Conservation (phyloP, 2,888 invertebrate genomes). For the Diarsia rubi region DNA sequence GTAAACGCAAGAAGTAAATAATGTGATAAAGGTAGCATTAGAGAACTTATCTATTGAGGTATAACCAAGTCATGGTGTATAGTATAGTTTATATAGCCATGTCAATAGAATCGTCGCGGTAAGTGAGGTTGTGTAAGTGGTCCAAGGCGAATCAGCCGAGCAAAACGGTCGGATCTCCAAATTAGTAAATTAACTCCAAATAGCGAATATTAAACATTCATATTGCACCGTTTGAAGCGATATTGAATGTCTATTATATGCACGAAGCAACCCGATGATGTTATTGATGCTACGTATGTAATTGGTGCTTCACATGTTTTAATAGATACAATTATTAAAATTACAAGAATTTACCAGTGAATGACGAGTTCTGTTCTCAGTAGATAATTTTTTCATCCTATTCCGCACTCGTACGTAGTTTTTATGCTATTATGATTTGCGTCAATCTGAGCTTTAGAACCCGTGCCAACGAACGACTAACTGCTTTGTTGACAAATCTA, state of each 20-base stretch:
- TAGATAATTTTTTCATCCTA: not conserved
- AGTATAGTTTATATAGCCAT: constrained; percentile 40
- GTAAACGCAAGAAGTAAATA: constrained; percentile 24
- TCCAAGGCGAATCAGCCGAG: constrained; percentile 81
- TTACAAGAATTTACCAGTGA: not conserved
- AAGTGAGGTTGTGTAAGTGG: constrained; percentile 79
- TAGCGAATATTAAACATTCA: constrained; percentile 50
- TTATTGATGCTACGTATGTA: constrained; percentile 10
- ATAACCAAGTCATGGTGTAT: constrained; percentile 26
- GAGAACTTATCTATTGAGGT: constrained; percentile 13
- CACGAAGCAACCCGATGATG: constrained; percentile 16
- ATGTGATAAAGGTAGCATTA: constrained; percentile 2
- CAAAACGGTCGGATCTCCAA: constrained; percentile 76
- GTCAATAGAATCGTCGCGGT: constrained; percentile 68
- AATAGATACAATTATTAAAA: not conserved
- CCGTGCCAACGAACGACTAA: not conserved
- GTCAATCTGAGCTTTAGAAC: not conserved
- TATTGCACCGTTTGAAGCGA: constrained; percentile 32
- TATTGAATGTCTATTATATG: constrained; percentile 25
- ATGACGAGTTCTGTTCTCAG: not conserved
- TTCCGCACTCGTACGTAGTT: not conserved
- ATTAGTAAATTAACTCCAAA: constrained; percentile 66
- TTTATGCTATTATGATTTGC: constrained; percentile 4
- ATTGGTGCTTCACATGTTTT: constrained; percentile 18
- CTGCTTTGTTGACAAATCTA: constrained; percentile 24